Evolutionary conservation across 2,888 invertebrate genomes (phyloP).

Genomic region (Sisyra terminalis): DNA sequence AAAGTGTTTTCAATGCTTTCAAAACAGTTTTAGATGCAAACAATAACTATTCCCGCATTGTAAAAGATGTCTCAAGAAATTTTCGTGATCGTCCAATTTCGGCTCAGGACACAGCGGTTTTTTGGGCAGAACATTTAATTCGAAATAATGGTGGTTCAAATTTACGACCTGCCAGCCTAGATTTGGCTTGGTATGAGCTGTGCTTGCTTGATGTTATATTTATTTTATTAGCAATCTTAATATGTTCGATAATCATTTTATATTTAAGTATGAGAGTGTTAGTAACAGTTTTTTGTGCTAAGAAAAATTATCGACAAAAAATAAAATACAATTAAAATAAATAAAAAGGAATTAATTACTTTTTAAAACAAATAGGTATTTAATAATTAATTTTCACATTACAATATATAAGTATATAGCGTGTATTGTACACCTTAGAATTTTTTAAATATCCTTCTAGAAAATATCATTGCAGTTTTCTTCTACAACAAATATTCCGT

Average conservation of each 20-base stretch:
- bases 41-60: background rate
- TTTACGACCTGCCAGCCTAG: slow-evolving; percentile 2
- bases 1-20: background rate
- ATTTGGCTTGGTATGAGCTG: slow-evolving; percentile 8
- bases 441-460: too few relatives aligned
- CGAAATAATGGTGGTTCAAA: slow-evolving; percentile 4
- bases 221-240: background rate
- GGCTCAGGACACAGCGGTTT: slow-evolving; percentile 3
- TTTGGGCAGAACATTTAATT: slow-evolving; percentile 4
- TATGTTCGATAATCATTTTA: background rate
- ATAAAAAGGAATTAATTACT: too few relatives aligned
- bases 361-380: too few relatives aligned
- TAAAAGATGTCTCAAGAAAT: background rate
- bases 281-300: too few relatives aligned
- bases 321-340: too few relatives aligned
- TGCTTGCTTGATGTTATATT: slow-evolving; percentile 4
- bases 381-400: too few relatives aligned
- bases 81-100: slow-evolving; percentile 4
- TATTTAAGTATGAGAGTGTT: background rate
- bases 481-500: too few relatives aligned
- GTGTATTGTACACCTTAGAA: too few relatives aligned
- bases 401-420: too few relatives aligned
- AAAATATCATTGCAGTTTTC: too few relatives aligned
- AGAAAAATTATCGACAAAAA: too few relatives aligned
- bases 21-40: slow-evolving; percentile 1